phyloP scores from a whole-genome alignment of 1,140 invertebrate genomes.

The Chelonus insularis region DNA sequence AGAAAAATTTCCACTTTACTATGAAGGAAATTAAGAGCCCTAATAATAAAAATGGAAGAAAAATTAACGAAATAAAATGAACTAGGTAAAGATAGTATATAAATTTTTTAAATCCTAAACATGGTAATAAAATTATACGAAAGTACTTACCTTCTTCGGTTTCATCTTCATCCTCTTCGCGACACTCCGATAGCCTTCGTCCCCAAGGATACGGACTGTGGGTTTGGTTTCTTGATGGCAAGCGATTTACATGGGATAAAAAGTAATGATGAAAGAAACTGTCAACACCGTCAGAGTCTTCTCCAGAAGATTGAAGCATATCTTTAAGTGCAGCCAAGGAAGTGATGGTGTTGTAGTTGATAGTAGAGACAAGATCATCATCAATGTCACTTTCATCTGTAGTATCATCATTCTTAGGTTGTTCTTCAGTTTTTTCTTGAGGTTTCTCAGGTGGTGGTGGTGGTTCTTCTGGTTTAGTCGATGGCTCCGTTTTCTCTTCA shows the following conservation, averaged over 20 bases:
- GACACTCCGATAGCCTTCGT: constrained; percentile 76
- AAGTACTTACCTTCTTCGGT: constrained; percentile 63
- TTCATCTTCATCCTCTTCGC: constrained; percentile 78
- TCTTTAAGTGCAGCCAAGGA: constrained; percentile 70
- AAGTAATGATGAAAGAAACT: constrained; percentile 75
- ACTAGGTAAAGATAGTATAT: too few relatives aligned
- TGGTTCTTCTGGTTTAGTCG: constrained; percentile 34
- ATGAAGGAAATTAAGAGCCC: too few relatives aligned
- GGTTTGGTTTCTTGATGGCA: constrained; percentile 64
- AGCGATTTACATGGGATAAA: constrained; percentile 69
- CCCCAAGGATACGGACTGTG: constrained; percentile 65
- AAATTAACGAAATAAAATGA: background rate
- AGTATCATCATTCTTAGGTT: constrained; percentile 47
- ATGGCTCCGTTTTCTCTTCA: constrained; percentile 48
- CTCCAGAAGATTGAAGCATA: constrained; percentile 65
- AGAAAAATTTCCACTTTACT: too few relatives aligned
- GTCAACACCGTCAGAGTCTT: constrained; percentile 66
- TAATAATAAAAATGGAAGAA: too few relatives aligned
- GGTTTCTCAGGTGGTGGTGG: constrained; percentile 29
- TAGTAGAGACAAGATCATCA: constrained; percentile 67
- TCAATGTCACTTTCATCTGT: constrained; percentile 66
- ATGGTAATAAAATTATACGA: too few relatives aligned
- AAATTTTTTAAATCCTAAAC: too few relatives aligned
- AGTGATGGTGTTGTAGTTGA: constrained; percentile 71
- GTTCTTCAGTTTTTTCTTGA: constrained; percentile 33